phyloP scores from a whole-genome alignment of 2,888 invertebrate genomes.

The Eurois occulta region DNA sequence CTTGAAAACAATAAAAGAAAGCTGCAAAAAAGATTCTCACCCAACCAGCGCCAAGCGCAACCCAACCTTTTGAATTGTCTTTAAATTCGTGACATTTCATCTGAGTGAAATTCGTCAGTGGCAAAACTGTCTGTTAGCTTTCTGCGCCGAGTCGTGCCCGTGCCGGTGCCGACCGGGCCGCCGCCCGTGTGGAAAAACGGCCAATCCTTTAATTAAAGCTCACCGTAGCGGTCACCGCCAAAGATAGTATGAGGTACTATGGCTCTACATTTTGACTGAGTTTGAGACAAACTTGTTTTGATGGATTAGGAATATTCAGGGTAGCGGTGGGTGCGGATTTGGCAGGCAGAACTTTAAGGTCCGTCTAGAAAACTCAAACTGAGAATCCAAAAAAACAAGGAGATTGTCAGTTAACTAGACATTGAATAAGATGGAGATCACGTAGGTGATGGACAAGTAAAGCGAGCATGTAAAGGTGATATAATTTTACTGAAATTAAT shows the following conservation, averaged over 20 bases:
- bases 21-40: background rate
- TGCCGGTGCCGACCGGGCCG: constrained; percentile 33
- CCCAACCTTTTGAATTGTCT: background rate
- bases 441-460: background rate
- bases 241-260: constrained; percentile 66
- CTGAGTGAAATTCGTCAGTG: constrained; percentile 38
- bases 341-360: background rate
- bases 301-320: background rate
- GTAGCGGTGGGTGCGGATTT: background rate
- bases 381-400: background rate
- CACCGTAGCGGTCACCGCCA: constrained; percentile 72
- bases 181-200: constrained; percentile 76
- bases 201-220: constrained; percentile 84
- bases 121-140: constrained; percentile 36
- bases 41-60: background rate
- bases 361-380: background rate
- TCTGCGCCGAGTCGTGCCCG: constrained; percentile 35
- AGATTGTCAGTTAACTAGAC: background rate
- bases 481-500: background rate
- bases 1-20: background rate
- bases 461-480: background rate
- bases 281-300: constrained; percentile 24
- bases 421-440: background rate
- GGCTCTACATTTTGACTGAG: constrained; percentile 21
- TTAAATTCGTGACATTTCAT: constrained; percentile 29